Evolutionary conservation across 1,140 invertebrate species (phyloP).

Genomic region (Camponotus vicinus): DNA sequence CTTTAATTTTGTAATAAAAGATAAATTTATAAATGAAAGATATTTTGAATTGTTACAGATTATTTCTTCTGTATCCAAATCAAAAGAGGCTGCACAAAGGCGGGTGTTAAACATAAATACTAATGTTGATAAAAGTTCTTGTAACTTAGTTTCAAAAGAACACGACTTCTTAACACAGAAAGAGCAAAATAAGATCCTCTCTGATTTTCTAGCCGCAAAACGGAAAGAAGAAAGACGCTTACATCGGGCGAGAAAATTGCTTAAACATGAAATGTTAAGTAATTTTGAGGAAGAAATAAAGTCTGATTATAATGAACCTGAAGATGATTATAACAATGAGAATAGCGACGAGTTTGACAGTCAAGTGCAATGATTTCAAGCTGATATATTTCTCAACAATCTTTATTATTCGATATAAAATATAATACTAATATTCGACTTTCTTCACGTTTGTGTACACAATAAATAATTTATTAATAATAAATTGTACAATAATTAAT

Average conservation of each 20-base stretch:
- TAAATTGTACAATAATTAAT: slow-evolving; percentile 32
- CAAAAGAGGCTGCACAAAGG: not conserved
- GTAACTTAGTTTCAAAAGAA: not conserved
- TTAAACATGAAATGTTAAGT: not conserved
- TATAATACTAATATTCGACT: slow-evolving; percentile 54
- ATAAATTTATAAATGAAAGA: slow-evolving; percentile 1
- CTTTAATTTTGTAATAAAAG: slow-evolving; percentile 20
- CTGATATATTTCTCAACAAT: not conserved
- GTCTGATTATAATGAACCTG: slow-evolving; percentile 10
- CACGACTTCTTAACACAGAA: slow-evolving; percentile 23
- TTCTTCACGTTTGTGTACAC: slow-evolving; percentile 35
- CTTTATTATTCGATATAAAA: slow-evolving; percentile 34
- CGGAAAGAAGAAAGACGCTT: slow-evolving; percentile 53
- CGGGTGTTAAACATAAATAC: not conserved
- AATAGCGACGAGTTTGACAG: slow-evolving; percentile 22
- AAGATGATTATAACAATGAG: not conserved
- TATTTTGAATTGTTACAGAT: slow-evolving; percentile 68
- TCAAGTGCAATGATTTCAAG: slow-evolving; percentile 1
- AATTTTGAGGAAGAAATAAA: slow-evolving; percentile 32
- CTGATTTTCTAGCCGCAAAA: slow-evolving; percentile 68
- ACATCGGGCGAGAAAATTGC: not conserved
- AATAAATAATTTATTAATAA: slow-evolving; percentile 53
- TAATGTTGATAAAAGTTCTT: not conserved
- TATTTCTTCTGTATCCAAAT: slow-evolving; percentile 66
- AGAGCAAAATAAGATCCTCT: slow-evolving; percentile 69